Evolutionary conservation across 30 jellyfish, hydroid and myxozoan genomes (phyloP).

Genomic region (Aurelia aurita): DNA sequence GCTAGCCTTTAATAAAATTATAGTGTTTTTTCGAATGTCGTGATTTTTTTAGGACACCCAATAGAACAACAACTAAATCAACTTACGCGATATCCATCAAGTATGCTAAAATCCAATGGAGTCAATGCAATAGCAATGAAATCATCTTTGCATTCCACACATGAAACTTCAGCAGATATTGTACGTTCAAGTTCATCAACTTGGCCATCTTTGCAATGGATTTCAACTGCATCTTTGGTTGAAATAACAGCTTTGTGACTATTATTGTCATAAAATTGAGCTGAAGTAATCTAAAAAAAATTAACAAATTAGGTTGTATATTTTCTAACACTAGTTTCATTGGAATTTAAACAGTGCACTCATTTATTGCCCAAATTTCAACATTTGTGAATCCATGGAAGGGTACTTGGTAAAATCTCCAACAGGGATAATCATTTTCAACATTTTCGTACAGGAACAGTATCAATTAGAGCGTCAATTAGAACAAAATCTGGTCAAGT

Average conservation of each 20-base stretch:
- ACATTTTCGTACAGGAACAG: too few relatives aligned
- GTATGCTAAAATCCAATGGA: constrained; percentile 72
- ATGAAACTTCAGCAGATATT: constrained; percentile 72
- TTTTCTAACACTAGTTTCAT: too few relatives aligned
- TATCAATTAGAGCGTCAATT: too few relatives aligned
- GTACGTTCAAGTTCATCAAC: constrained; percentile 39
- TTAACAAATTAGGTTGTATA: not conserved
- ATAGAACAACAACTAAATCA: not conserved
- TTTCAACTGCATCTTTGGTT: constrained; percentile 30
- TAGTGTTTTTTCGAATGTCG: too few relatives aligned
- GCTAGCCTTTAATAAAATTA: too few relatives aligned
- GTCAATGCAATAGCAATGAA: constrained; percentile 42
- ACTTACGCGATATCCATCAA: constrained; percentile 87
- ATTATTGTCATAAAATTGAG: constrained; percentile 9
- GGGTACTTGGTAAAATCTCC: too few relatives aligned
- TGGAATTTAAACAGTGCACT: too few relatives aligned
- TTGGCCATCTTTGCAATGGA: constrained; percentile 29
- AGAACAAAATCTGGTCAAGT: too few relatives aligned
- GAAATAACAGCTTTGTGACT: constrained; percentile 15
- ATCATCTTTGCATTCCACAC: constrained; percentile 19
- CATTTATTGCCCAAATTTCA: too few relatives aligned
- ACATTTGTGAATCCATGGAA: too few relatives aligned
- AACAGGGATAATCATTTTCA: too few relatives aligned
- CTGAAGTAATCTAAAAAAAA: constrained; percentile 15
- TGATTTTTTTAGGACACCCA: too few relatives aligned